Evolutionary conservation across 2,797 vertebrate species (phyloP).

Genomic region (Enteromius anoplus): DNA sequence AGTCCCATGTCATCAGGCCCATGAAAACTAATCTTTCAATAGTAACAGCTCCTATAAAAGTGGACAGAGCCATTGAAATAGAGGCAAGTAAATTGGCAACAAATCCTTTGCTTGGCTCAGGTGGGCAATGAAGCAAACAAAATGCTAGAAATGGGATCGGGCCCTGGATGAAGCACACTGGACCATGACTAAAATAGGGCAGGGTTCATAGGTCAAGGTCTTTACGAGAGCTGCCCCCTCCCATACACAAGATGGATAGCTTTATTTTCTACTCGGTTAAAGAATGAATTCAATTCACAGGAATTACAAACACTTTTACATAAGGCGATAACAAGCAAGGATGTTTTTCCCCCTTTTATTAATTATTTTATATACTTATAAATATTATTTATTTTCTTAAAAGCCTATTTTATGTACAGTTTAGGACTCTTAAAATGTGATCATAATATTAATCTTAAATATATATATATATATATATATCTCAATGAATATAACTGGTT

Average conservation of each 20-base stretch:
- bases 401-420: neutral
- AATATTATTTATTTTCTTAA: neutral
- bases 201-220: slow-evolving; percentile 84
- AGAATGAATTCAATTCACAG: slow-evolving; percentile 53
- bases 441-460: neutral
- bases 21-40: slow-evolving; percentile 86
- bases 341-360: neutral
- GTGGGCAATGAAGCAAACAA: slow-evolving; percentile 86
- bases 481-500: too few relatives aligned
- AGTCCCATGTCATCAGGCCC: slow-evolving; percentile 81
- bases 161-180: slow-evolving; percentile 78
- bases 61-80: slow-evolving; percentile 84
- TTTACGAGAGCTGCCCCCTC: slow-evolving; percentile 68
- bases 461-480: too few relatives aligned
- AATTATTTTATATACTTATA: neutral
- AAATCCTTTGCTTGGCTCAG: slow-evolving; percentile 86
- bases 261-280: slow-evolving; percentile 31
- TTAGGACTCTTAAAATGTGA: neutral
- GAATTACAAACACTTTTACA: slow-evolving; percentile 59
- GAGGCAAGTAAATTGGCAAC: slow-evolving; percentile 88
- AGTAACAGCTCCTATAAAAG: slow-evolving; percentile 90
- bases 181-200: slow-evolving; percentile 77
- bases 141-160: slow-evolving; percentile 83
- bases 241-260: slow-evolving; percentile 54
- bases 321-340: slow-evolving; percentile 53